Base-by-base conservation (phyloP, 2,888 invertebrate species). In the Nymphalis c-album region DNA sequence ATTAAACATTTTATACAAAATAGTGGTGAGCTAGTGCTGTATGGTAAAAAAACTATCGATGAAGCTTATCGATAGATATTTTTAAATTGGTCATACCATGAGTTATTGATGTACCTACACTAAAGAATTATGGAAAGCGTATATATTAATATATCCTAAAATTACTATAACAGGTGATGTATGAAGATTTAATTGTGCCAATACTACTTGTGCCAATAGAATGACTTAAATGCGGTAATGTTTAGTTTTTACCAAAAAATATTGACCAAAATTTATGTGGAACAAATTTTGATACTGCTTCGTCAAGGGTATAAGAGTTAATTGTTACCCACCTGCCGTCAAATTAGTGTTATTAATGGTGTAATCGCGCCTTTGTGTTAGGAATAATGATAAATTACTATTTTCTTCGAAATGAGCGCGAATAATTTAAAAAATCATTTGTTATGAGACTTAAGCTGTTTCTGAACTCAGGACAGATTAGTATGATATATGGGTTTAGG, bases 401-500 rank as follows among this genome's bases (percentile, higher is more conserved):
- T 26, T 31, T 55, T n/a, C 53, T 17, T 55, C 31, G 51, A 48
- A 55, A 31, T 31, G 53, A 31, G 53, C 53, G 53, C 53, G 26
- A 31, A 26, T n/a, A n/a, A 17, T 64, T 72, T 72, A 81, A 82
- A 84, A 83, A 82, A 76, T 80, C 81, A 86, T 86, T 85, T 85
- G 81, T 87, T 81, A 85, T 51, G 57, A 17, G 62, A 50, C 58
- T 62, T 62, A 67, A 67, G 62, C 76, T 77, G 71, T 75, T 82
- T 83, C 81, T 81, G 80, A 80, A 78, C 73, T 65, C 78, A 78
- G 79, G 83, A 79, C 81, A 75, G 68, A 71, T 74, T 74, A 22
- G 16, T 51, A 51, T 51, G 51, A 51, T 51, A 16, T 51, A 51
- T 51, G 16, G 40, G 50, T 10, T 78, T 85, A 86, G 87, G 85